Base-by-base conservation (phyloP, 2,797 vertebrate species). In the Karalla daura region DNA sequence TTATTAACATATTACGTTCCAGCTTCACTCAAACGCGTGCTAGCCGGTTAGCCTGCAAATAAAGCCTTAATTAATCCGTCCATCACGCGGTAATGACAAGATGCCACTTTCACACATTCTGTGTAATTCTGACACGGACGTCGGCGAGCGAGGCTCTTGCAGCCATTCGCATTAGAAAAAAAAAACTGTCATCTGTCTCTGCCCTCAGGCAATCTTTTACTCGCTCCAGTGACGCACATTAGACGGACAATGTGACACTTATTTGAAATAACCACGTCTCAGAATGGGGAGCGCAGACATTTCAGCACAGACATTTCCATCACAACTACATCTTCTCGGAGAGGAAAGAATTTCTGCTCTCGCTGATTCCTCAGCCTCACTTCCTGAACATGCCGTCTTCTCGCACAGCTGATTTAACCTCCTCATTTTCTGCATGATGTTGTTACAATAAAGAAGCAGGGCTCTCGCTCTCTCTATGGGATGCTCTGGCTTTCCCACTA, bases 31-130 rank as follows among this genome's bases (percentile, higher is more conserved):
- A 62, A 33, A 23, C 10, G 7, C 40, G 24, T 2, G 7, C 39
- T 28, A 39, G 41, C 14, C 10, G 37, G 17, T 40, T 39, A 28
- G 8, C 2, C 23, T 20, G 5, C 37, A 64, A 61, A 54, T 41
- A 40, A 73, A 65, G 17, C 40, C 39, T 30, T 24, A 41, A 56
- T 43, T 21, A 49, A 44, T 55, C 30, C 44, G 32, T 47, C 35
- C 33, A 37, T 47, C 46, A 35, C 17, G 18, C 5, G 9, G 4
- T 21, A 24, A 21, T 36, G 35, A 50, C 24, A 32, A 32, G 20
- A 33, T 23, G 49, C 28, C 28, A 27, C 27, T 27, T 59, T 65
- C 63, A 54, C 18, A 25, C 44, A 50, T 20, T 47, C 7, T 32
- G 21, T 21, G 2, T 13, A 17, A 14, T 39, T 50, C 5, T 44